Evolutionary conservation across 2,888 invertebrate species (phyloP).

Genomic region (Rhopalosiphum nymphaeae): DNA sequence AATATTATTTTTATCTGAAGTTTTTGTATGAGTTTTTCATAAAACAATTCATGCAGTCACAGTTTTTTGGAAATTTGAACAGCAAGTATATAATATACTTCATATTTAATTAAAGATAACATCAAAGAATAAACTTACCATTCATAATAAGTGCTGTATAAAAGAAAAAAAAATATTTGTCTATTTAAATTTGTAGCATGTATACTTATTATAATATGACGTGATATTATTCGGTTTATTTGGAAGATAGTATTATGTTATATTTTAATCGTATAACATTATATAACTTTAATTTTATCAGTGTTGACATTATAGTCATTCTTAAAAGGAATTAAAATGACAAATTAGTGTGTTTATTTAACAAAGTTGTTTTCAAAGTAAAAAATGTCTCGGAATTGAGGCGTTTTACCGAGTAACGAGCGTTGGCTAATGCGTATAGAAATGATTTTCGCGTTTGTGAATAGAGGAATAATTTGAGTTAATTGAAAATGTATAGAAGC

Average conservation of each 20-base stretch:
- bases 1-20: neutral
- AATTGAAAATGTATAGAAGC: neutral
- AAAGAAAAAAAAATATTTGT: too few species aligned
- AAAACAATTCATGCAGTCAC: neutral
- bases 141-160: too few species aligned
- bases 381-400: neutral
- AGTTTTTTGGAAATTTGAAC: neutral
- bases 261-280: too few species aligned
- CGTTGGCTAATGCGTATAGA: neutral
- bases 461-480: neutral
- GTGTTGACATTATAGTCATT: neutral
- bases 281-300: too few species aligned
- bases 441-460: neutral
- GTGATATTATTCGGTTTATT: too few species aligned
- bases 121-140: too few species aligned
- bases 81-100: neutral
- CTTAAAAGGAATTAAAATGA: neutral
- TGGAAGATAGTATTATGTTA: too few species aligned
- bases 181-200: too few species aligned
- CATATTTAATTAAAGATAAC: too few species aligned
- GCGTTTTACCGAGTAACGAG: neutral
- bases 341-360: neutral
- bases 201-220: too few species aligned
- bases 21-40: neutral
- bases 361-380: neutral